Conservation (phyloP, 1,140 invertebrate species). For the Trachelipus rathkii region DNA sequence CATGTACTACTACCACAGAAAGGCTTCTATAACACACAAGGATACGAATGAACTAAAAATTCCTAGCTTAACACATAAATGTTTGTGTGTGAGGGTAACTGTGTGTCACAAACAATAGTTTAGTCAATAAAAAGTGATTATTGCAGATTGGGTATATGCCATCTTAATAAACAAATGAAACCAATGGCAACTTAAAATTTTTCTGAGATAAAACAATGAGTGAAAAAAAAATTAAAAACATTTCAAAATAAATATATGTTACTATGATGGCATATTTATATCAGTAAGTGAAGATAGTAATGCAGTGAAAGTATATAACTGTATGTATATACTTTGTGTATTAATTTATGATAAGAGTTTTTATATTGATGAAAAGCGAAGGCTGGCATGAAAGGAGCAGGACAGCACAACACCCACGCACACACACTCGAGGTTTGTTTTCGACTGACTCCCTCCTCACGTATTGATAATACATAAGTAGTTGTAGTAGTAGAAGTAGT, state of each 20-base stretch:
- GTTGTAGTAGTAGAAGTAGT: not conserved
- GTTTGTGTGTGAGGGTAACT: no score
- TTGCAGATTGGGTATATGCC: not conserved
- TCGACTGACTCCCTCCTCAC: constrained; percentile 28
- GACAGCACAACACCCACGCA: constrained; percentile 42
- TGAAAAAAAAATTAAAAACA: no score
- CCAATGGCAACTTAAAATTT: no score
- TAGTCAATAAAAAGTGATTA: not conserved
- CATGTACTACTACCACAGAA: constrained; percentile 3
- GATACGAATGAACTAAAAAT: not conserved
- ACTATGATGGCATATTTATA: not conserved
- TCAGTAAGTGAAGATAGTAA: not conserved
- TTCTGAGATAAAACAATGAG: no score
- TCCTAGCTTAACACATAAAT: not conserved
- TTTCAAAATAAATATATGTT: not conserved
- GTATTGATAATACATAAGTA: not conserved
- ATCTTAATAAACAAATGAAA: not conserved
- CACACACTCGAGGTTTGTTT: constrained; percentile 40
- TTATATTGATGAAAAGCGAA: constrained; percentile 14
- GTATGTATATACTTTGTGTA: constrained; percentile 8
- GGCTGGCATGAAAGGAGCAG: constrained; percentile 38
- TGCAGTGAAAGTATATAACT: not conserved
- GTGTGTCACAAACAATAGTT: no score
- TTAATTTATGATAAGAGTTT: not conserved
- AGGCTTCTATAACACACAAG: constrained; percentile 10